A percentile compares a stretch with the other conserved stretches of the same genome.
These are phyloP conservation scores for Pollenia angustigena DNA, from an alignment of 2,888 invertebrate species.

Conservation along the genomic window DNA sequence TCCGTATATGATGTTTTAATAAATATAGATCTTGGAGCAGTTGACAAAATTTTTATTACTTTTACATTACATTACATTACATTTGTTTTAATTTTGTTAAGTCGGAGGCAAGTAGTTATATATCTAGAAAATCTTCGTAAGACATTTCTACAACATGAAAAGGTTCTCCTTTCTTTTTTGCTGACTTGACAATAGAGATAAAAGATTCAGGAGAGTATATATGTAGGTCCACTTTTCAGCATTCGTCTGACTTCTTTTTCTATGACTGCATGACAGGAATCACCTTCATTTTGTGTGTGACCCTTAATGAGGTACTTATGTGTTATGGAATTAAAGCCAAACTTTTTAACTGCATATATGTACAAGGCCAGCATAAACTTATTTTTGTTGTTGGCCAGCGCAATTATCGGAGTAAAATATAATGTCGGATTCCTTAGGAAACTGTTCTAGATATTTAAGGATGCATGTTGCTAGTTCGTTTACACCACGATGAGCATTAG, in stretches of 20 bases:
- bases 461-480: neutral
- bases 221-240: constrained; percentile 26
- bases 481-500: neutral
- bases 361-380: neutral
- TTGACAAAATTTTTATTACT: constrained; percentile 29
- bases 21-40: constrained; percentile 30
- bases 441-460: neutral
- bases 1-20: constrained; percentile 27
- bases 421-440: neutral
- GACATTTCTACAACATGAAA: constrained; percentile 33
- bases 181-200: constrained; percentile 11
- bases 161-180: constrained; percentile 31
- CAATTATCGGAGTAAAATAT: constrained; percentile 34
- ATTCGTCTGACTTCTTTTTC: constrained; percentile 52
- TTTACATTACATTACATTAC: constrained; percentile 9
- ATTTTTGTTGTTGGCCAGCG: constrained; percentile 27
- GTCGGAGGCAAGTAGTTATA: constrained; percentile 39
- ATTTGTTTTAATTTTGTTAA: constrained; percentile 41
- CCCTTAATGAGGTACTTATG: constrained; percentile 12
- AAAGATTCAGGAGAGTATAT: constrained; percentile 1
- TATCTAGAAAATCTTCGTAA: constrained; percentile 33
- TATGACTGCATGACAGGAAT: constrained; percentile 43
- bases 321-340: constrained; percentile 34
- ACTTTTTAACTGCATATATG: constrained; percentile 18
- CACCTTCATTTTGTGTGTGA: constrained; percentile 10